A percentile compares a stretch with the other conserved stretches of the same genome.
Evolutionary conservation across 2,797 vertebrate species (phyloP).

Genomic region (Emys orbicularis): DNA sequence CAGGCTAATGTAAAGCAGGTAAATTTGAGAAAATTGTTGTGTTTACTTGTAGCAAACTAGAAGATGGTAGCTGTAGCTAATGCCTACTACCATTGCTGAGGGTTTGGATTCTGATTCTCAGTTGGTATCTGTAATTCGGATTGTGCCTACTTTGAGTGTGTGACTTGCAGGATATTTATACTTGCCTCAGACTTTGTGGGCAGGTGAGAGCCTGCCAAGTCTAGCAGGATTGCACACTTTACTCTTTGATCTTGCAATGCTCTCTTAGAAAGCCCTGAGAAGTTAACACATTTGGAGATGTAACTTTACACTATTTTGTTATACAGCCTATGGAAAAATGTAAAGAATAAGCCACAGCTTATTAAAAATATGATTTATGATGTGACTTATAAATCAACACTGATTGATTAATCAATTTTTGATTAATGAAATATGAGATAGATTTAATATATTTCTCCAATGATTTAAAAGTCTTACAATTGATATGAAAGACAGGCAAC

Average conservation of each 20-base stretch:
- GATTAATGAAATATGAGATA: conserved; percentile 59
- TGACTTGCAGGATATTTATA: conserved; percentile 3
- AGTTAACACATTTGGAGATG: conserved; percentile 19
- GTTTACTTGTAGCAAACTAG: neutral
- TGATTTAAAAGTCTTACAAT: conserved; percentile 35
- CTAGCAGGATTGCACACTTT: neutral
- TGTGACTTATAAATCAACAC: conserved; percentile 44
- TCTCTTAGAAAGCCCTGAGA: neutral
- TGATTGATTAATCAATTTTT: conserved; percentile 58
- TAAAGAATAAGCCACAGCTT: conserved; percentile 41
- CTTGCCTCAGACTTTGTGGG: conserved; percentile 4
- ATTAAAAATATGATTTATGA: conserved; percentile 50
- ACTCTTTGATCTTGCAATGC: conserved; percentile 20
- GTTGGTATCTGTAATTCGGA: neutral
- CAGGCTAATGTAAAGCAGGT: neutral
- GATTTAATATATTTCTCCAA: conserved; percentile 36
- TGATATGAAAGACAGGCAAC: neutral
- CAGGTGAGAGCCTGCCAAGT: neutral
- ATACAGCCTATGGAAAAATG: neutral
- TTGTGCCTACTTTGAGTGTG: neutral
- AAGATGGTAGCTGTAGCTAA: neutral
- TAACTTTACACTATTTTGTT: conserved; percentile 34
- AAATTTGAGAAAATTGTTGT: neutral
- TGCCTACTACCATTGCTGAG: neutral
- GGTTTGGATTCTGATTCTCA: neutral